phyloP scores from a whole-genome alignment of 2,797 vertebrate species.

The Phataginus tricuspis region DNA sequence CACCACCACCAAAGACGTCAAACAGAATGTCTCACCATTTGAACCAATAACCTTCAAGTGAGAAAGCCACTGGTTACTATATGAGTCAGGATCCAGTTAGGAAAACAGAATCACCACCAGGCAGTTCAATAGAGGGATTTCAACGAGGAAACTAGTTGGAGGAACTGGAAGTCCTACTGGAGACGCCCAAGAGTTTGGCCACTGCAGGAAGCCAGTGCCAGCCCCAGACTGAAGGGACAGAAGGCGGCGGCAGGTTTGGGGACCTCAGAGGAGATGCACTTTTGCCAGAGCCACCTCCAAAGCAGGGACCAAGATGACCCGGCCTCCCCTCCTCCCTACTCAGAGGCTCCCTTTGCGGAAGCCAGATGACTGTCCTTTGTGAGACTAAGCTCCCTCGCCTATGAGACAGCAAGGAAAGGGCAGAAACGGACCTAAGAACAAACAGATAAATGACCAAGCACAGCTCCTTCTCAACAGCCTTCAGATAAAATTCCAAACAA shows the following conservation, averaged over 20 bases:
- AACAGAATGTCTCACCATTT: background rate
- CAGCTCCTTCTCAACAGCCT: conserved; percentile 8
- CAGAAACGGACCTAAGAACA: background rate
- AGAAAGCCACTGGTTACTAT: background rate
- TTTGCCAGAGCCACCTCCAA: background rate
- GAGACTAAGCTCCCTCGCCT: background rate
- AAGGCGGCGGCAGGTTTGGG: background rate
- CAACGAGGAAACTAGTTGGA: background rate
- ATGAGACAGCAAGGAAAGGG: background rate
- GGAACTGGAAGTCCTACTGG: background rate
- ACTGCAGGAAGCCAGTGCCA: background rate
- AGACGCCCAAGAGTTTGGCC: background rate
- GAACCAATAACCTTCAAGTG: background rate
- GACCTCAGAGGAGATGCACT: background rate
- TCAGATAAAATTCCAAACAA: conserved; percentile 25
- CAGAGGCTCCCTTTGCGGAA: background rate
- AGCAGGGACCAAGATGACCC: background rate
- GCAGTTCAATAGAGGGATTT: background rate
- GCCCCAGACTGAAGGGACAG: background rate
- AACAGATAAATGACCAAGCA: background rate
- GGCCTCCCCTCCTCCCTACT: background rate
- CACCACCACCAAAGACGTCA: background rate
- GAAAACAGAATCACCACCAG: background rate
- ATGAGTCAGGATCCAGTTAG: background rate
- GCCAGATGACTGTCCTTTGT: background rate